Evolutionary conservation across 2,888 invertebrate species (phyloP).

Genomic region (Hipparchia semele): DNA sequence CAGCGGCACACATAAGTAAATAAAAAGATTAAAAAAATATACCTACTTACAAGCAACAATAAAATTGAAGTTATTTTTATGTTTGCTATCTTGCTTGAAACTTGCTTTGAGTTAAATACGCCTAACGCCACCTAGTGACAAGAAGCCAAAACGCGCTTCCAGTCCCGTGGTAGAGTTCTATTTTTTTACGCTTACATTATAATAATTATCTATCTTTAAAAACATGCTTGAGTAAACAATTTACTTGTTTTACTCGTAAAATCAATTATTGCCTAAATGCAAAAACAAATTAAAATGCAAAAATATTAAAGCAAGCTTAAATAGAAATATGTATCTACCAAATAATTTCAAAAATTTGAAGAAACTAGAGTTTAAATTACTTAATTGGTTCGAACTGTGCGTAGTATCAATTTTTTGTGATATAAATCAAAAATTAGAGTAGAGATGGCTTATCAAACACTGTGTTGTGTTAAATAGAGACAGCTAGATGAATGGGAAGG

Average conservation of each 20-base stretch:
- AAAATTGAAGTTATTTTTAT: too few relatives aligned
- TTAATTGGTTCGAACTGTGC: too few relatives aligned
- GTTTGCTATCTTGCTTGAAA: background rate
- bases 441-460: background rate
- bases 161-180: background rate
- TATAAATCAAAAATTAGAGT: background rate
- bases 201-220: too few relatives aligned
- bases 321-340: too few relatives aligned
- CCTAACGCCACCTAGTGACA: conserved; percentile 69
- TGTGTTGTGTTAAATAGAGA: conserved; percentile 53
- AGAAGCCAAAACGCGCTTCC: conserved; percentile 50
- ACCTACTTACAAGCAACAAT: too few relatives aligned
- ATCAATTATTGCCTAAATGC: too few relatives aligned
- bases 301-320: background rate
- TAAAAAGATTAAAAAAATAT: too few relatives aligned
- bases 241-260: background rate
- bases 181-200: conserved; percentile 5
- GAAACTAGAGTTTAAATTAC: too few relatives aligned
- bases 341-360: too few relatives aligned
- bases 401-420: background rate
- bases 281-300: background rate
- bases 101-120: conserved; percentile 30
- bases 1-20: too few relatives aligned
- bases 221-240: conserved; percentile 18
- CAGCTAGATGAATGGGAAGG: conserved; percentile 66